phyloP scores from a whole-genome alignment of 2,113 vertebrate genomes.

The Melanotaenia duboulayi region DNA sequence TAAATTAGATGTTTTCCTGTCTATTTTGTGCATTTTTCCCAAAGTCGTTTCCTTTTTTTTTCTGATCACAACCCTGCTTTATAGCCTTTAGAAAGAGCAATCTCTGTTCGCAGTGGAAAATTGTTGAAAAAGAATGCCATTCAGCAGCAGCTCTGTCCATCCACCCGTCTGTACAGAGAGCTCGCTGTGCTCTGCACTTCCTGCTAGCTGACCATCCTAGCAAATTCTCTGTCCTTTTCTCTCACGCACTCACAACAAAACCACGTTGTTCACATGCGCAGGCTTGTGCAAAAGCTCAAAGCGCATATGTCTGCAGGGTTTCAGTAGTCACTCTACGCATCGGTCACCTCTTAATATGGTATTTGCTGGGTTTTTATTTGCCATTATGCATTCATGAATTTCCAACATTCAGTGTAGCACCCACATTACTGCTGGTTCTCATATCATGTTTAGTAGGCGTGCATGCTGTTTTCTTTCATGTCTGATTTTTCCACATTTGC shows the following conservation, averaged over 20 bases:
- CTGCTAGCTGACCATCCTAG: conserved; percentile 27
- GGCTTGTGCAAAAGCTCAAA: background rate
- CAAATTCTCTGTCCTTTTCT: background rate
- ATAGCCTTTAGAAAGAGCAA: conserved; percentile 36
- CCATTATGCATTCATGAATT: too few relatives aligned
- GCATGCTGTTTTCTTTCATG: too few relatives aligned
- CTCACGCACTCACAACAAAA: background rate
- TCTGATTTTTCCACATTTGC: too few relatives aligned
- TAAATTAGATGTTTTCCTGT: conserved; percentile 38
- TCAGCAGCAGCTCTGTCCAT: conserved; percentile 17
- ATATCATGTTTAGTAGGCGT: too few relatives aligned
- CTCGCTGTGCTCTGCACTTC: conserved; percentile 36
- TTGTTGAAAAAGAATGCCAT: conserved; percentile 54
- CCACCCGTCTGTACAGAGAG: conserved; percentile 31
- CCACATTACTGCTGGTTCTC: too few relatives aligned
- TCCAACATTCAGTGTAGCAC: too few relatives aligned
- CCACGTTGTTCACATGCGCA: background rate
- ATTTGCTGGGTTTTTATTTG: too few relatives aligned
- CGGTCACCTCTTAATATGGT: too few relatives aligned
- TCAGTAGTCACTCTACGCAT: background rate
- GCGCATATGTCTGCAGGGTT: conserved; percentile 4
- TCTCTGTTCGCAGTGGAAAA: conserved; percentile 59
- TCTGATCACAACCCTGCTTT: conserved; percentile 31
- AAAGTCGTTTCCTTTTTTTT: conserved; percentile 23
- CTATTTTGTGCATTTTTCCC: conserved; percentile 15